Evolutionary conservation across 1,140 invertebrate species (phyloP), one percentile per base, ranked within the genome.

Genomic region (Sarcophaga bullata): DNA sequence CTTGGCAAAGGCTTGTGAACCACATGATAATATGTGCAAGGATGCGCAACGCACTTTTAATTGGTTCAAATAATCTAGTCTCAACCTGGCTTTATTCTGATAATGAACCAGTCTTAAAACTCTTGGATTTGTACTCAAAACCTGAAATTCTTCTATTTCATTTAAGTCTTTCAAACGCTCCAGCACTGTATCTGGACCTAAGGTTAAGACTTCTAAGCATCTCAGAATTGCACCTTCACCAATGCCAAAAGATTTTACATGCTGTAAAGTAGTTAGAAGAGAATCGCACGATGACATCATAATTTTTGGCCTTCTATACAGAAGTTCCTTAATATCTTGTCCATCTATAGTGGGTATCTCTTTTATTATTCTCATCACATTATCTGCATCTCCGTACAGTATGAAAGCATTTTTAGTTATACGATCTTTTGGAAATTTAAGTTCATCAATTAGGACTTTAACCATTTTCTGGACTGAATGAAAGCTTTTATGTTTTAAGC

Each of bases 71-170:
- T 92, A 91, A 6, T 90, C 87, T 9, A 93, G 83, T 47, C 93
- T 90, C 8, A 88, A 75, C 13, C 91, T 85, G 80, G 92, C 92
- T 85, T 93, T 93, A 47, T 90, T 92, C 84, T 92, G 92, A 84
- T 93, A 92, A 80, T 93, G 91, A 0, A 93, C 91, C 83, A 93
- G 85, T 4, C 90, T 88, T 6, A 92, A 84, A 5, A 93, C 90
- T 52, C 92, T 90, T 6, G 92, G 92, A 88, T 93, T 92, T 13
- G 91, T 90, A 68, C 87, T 87, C 11, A 93, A 85, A 13, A 91
- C 89, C 84, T 91, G 86, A 80, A 92, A 92, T 84, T 92, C 91
- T 47, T 92, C 91, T n/a, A 91, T 88, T 54, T 89, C 88, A 19
- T 89, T 87, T 0, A 93, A 84, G 52, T 92, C 91, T 8, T 91